Evolutionary conservation across 2,113 vertebrate species (phyloP), one percentile per base, ranked within the genome.

Genomic region (Macrotus californicus): DNA sequence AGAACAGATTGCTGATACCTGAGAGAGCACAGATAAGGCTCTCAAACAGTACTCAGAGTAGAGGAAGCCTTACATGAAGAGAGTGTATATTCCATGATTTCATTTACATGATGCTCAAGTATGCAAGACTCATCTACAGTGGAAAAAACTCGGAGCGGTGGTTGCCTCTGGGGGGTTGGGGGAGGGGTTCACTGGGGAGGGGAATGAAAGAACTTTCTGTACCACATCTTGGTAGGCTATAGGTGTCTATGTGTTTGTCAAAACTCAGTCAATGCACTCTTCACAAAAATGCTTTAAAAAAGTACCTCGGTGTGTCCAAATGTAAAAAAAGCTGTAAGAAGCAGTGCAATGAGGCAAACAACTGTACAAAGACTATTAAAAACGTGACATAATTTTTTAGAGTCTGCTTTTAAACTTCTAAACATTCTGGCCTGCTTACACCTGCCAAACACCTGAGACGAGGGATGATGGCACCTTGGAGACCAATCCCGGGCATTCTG

Each of bases 321-420:
- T 91, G 34, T 81, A 76, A 79, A 87, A 87, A 87, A 39, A 59
- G 22, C 6, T 88, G 31, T 43, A 67, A 95, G 59, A 73, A 80
- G 52, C 54, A 81, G 31, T 56, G 16, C 31, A 80, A 29, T 24
- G 61, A 72, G 36, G 36, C 43, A 93, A 59, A 89, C 2, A 4
- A 4, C 22, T 70, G 2, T 79, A 64, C 43, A 21, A 91, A 80
- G 36, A n/a, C 24, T 59, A 52, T 91, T 67, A 73, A 87, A 96
- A 94, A 86, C 86, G 61, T 79, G 43, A 48, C n/a, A 69, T 13
- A 73, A 50, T 72, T 75, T 86, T 93, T 88, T 21, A 43, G 73
- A 66, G 10, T 50, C 15, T 76, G n/a, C 75, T 93, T 87, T 91
- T 36, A 54, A 84, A 88, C 7, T 72, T 96, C 66, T 88, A 96